phyloP scores from a whole-genome alignment of 2,888 invertebrate genomes.

The Plebejus anna region DNA sequence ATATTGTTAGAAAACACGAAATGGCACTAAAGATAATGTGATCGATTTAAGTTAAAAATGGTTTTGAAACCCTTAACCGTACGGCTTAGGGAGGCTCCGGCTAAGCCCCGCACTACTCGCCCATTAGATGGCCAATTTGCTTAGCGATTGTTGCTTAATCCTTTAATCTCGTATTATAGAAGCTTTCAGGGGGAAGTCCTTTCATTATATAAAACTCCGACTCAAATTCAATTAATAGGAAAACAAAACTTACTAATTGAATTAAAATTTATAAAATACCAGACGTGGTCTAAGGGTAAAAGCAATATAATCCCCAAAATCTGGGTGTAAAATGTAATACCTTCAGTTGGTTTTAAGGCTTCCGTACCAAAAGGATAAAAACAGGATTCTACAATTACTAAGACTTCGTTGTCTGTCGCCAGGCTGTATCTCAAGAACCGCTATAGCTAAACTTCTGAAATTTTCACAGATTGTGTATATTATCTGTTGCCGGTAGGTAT shows the following conservation, averaged over 20 bases:
- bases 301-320: not conserved
- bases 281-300: not conserved
- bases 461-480: too few species aligned
- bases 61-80: constrained; percentile 28
- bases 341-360: too few species aligned
- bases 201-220: constrained; percentile 8
- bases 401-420: too few species aligned
- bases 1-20: not conserved
- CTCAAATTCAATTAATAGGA: constrained; percentile 3
- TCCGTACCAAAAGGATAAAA: too few species aligned
- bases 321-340: too few species aligned
- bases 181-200: constrained; percentile 6
- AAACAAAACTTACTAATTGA: not conserved
- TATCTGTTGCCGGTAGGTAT: too few species aligned
- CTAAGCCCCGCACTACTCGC: constrained; percentile 24
- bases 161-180: constrained; percentile 27
- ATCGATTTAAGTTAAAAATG: constrained; percentile 30
- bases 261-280: not conserved
- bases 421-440: too few species aligned
- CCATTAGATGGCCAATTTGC: constrained; percentile 30
- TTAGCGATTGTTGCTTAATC: constrained; percentile 27
- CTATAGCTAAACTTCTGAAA: too few species aligned
- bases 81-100: constrained; percentile 5
- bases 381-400: too few species aligned
- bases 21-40: constrained; percentile 29